A percentile compares a stretch with the other conserved stretches of the same genome.
phyloP scores from a whole-genome alignment of 2,888 invertebrate genomes.

The Fragum sueziense region DNA sequence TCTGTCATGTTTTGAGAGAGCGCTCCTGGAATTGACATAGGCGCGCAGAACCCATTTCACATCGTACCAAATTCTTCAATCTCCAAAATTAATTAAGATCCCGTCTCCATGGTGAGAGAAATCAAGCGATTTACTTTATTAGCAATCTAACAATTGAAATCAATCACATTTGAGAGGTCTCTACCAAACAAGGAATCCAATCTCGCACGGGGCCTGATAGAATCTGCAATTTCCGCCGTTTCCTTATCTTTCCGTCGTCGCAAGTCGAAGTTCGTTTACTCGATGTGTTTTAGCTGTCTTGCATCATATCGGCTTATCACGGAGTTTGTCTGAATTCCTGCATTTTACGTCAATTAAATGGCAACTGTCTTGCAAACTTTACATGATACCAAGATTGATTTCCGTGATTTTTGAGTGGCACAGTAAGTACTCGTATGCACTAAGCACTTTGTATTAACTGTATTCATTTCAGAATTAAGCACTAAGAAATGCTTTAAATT shows the following conservation, averaged over 20 bases:
- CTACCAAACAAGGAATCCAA: conserved; percentile 37
- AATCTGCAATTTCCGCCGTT: conserved; percentile 58
- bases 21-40: conserved; percentile 18
- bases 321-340: too few species aligned
- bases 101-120: conserved; percentile 1
- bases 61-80: conserved; percentile 22
- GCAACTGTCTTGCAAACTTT: too few species aligned
- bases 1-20: conserved; percentile 15
- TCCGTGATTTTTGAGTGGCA: too few species aligned
- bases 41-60: conserved; percentile 16
- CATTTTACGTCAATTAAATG: too few species aligned
- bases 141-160: conserved; percentile 37
- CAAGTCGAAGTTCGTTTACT: not conserved
- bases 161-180: conserved; percentile 36
- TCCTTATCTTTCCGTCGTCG: conserved; percentile 41
- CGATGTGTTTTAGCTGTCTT: too few species aligned
- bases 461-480: too few species aligned
- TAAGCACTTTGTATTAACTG: too few species aligned
- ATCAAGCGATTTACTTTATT: conserved; percentile 34
- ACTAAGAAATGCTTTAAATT: too few species aligned
- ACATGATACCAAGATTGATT: too few species aligned
- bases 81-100: conserved; percentile 24
- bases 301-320: too few species aligned
- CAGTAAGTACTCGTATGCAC: too few species aligned
- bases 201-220: conserved; percentile 48